Conservation (phyloP, 1,140 invertebrate genomes). For the Acromyrmex charruanus region DNA sequence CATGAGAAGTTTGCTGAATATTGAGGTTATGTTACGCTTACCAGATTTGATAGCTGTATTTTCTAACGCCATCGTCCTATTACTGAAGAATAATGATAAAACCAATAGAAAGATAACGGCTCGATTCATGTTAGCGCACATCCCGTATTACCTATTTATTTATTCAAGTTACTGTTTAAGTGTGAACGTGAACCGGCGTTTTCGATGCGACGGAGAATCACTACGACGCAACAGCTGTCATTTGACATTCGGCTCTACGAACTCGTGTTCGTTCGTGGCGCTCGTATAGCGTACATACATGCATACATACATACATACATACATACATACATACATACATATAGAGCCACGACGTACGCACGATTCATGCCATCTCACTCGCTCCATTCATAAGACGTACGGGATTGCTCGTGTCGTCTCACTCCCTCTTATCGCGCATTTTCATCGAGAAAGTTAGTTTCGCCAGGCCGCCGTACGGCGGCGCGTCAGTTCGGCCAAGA, state of each 20-base stretch:
- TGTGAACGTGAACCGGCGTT: conserved; percentile 37
- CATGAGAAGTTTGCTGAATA: neutral
- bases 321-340: no score
- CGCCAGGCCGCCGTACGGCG: conserved; percentile 82
- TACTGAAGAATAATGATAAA: conserved; percentile 20
- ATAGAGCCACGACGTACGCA: neutral
- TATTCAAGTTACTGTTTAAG: conserved; percentile 15
- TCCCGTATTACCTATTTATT: conserved; percentile 42
- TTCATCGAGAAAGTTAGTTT: neutral
- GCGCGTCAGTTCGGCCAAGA: conserved; percentile 87
- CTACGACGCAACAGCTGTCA: conserved; percentile 75
- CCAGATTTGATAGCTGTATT: conserved; percentile 1
- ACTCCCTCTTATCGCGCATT: conserved; percentile 4
- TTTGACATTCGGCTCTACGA: conserved; percentile 58
- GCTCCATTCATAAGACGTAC: conserved; percentile 49
- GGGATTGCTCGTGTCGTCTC: conserved; percentile 45
- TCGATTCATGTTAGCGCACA: conserved; percentile 37
- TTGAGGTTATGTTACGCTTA: conserved; percentile 76
- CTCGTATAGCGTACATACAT: no score
- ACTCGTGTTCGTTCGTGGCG: conserved; percentile 37
- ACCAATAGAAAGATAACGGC: neutral
- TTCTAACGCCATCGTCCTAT: neutral
- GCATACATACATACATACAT: no score
- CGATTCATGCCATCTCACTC: conserved; percentile 32
- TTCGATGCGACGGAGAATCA: conserved; percentile 40